phyloP scores from a whole-genome alignment of 92 coral and sea anemone species.

The Meandrina meandrites region DNA sequence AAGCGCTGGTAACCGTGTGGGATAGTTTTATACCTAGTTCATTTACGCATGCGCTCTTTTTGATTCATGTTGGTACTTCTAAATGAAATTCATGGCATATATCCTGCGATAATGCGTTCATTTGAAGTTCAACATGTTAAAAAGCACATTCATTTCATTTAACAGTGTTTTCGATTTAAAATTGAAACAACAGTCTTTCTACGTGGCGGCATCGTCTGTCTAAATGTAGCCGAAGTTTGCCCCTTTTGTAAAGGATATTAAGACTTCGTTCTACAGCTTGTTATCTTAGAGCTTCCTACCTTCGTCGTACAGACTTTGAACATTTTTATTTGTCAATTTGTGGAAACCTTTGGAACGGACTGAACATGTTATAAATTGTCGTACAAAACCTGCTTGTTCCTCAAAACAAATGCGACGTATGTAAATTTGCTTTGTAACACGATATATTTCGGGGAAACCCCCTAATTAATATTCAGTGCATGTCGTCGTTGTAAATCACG shows the following conservation, averaged over 20 bases:
- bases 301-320: not conserved
- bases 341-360: not conserved
- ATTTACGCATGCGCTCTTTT: slow-evolving; percentile 7
- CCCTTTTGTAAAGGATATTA: not conserved
- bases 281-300: not conserved
- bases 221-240: not conserved
- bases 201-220: not conserved
- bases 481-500: not conserved
- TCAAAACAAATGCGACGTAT: not conserved
- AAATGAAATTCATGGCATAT: not conserved
- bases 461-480: not conserved
- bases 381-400: not conserved
- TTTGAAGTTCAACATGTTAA: not conserved
- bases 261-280: not conserved
- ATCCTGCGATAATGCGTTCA: not conserved
- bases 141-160: not conserved
- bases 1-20: not conserved
- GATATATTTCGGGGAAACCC: slow-evolving; percentile 4
- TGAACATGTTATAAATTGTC: too few species aligned
- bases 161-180: not conserved
- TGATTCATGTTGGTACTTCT: not conserved
- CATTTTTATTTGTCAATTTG: too few species aligned
- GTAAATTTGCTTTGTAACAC: not conserved
- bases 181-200: not conserved
- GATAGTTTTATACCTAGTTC: not conserved